Conservation (phyloP, 2,888 invertebrate species). For the Amiota minor region DNA sequence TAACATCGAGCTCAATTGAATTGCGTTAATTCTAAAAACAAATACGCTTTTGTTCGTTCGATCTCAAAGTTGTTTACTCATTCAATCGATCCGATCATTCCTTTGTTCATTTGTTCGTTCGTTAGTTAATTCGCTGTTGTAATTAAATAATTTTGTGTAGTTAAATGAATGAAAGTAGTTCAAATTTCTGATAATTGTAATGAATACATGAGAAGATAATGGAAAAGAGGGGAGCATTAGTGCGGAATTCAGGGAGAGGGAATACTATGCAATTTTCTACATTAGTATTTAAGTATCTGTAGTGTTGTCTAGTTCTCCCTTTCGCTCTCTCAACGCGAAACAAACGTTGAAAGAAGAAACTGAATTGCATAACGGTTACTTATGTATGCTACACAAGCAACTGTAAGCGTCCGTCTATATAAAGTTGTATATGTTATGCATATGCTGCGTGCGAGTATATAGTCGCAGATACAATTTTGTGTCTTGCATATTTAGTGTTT, state of each 20-base stretch:
- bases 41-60: neutral
- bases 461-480: neutral
- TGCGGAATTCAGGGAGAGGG: no score
- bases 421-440: neutral
- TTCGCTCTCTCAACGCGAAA: neutral
- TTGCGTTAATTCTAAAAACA: neutral
- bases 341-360: neutral
- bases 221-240: no score
- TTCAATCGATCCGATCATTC: no score
- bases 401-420: neutral
- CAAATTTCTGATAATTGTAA: slow-evolving; percentile 16
- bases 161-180: slow-evolving; percentile 20
- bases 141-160: slow-evolving; percentile 22
- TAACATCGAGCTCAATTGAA: no score
- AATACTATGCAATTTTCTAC: no score
- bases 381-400: slow-evolving; percentile 2
- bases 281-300: neutral
- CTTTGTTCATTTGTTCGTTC: no score
- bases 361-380: slow-evolving; percentile 18
- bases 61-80: no score
- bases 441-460: neutral
- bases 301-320: neutral
- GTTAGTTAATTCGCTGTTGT: neutral
- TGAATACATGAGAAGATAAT: neutral
- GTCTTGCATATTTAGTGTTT: neutral